Base-by-base conservation (phyloP, 2,113 vertebrate genomes). In the Sterrhoptilus dennistouni region DNA sequence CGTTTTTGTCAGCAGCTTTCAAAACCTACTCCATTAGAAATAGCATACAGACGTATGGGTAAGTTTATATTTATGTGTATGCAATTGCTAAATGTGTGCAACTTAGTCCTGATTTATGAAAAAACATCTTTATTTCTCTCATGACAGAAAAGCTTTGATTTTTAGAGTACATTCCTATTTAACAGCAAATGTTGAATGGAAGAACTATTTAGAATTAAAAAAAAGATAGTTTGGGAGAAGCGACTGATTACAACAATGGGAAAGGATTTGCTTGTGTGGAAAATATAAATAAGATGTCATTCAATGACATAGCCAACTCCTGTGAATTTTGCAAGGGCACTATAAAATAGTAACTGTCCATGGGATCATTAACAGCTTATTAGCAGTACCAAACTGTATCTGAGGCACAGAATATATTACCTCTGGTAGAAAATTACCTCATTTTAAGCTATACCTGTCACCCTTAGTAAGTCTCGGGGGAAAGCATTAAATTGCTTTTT, bases 401-500 rank as follows among this genome's bases (percentile, higher is more conserved):
- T 80, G 69, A 80, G 40, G 17, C n/a, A 84, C 40, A 49, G 56
- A 84, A 82, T 79, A 15, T 27, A 87, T 60, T 87, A 80, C n/a
- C 35, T 29, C 35, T 71, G 57, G 31, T 71, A 76, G 78, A 82
- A 90, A 88, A 82, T 78, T 45, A 68, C 47, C 52, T 88, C 77
- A 85, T 91, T 97, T 96, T 79, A 96, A 83, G 53, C 40, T 33
- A 40, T 71, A 68, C 16, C 15, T 92, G 60, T 90, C 49, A 56
- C 29, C 31, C 31, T 90, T 74, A 68, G 6, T 47, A 64, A 78
- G 28, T 81, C 52, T 80, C 28, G 35, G 27, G 47, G 52, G 61
- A 83, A 93, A 68, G 19, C 25, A 56, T 61, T 79, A 85, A 76
- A 76, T 29, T 79, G 38, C 31, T 82, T 85, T 76, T 35, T 61